These are phyloP conservation scores for Saguinus oedipus DNA, from an alignment of 2,797 vertebrate species.

Conservation along the genomic window DNA sequence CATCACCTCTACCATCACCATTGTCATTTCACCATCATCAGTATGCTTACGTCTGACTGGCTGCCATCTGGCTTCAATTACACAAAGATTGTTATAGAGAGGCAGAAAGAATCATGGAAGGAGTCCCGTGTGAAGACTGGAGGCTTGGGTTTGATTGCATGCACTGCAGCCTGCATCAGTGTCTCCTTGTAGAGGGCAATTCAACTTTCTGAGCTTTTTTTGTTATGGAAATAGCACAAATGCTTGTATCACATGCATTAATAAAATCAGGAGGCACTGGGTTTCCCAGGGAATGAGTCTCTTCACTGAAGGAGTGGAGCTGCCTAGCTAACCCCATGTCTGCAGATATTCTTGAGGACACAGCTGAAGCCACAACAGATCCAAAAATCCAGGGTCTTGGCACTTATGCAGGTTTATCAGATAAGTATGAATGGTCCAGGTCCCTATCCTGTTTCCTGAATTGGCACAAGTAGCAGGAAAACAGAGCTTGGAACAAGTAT, in stretches of 20 bases:
- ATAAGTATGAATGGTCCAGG: fast-evolving
- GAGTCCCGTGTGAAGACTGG: fast-evolving
- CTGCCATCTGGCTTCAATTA: background rate
- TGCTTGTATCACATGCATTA: background rate
- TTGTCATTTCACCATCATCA: background rate
- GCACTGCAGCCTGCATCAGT: background rate
- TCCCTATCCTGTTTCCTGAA: background rate
- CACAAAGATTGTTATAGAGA: background rate
- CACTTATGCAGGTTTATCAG: background rate
- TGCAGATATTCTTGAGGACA: background rate
- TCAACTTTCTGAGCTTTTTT: background rate
- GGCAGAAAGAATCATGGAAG: background rate
- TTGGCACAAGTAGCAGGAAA: background rate
- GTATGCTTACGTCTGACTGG: no score
- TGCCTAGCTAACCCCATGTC: background rate
- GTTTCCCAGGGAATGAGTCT: background rate
- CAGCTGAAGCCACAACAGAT: background rate
- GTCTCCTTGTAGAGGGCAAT: background rate
- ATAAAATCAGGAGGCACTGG: background rate
- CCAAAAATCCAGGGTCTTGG: background rate
- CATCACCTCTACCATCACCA: no score
- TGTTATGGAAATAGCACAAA: fast-evolving
- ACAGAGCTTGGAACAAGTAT: background rate
- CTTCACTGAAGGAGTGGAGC: background rate
- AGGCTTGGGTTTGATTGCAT: background rate